phyloP scores from a whole-genome alignment of 2,797 vertebrate species.

The Smutsia gigantea region DNA sequence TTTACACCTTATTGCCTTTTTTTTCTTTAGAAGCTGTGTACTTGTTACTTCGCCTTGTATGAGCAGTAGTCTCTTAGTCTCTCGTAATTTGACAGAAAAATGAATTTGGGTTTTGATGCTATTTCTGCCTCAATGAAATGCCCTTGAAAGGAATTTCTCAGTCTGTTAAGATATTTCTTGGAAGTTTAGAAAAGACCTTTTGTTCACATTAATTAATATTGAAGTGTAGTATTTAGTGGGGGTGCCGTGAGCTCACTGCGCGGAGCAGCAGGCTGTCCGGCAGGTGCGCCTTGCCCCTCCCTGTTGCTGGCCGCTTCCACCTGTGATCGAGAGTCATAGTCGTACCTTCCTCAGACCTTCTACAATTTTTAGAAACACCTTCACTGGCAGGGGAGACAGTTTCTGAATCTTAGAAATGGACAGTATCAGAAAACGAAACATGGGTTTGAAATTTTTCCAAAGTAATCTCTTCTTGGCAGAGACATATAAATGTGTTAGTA shows the following conservation, averaged over 20 bases:
- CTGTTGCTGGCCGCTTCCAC: not conserved
- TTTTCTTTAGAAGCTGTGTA: not conserved
- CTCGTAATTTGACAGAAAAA: conserved; percentile 10
- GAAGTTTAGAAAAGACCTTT: not conserved
- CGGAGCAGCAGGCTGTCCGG: not conserved
- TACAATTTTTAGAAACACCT: not conserved
- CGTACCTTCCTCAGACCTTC: not conserved
- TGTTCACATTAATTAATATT: not conserved
- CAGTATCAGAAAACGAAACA: not conserved
- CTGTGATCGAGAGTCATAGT: not conserved
- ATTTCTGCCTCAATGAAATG: not conserved
- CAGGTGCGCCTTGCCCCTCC: not conserved
- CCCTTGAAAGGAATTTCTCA: conserved; percentile 39
- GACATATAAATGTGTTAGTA: not conserved
- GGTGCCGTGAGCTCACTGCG: not conserved
- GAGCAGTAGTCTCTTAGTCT: not conserved
- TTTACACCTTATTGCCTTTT: not conserved
- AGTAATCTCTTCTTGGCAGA: conserved; percentile 12
- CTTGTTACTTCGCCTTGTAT: not conserved
- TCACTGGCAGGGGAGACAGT: not conserved
- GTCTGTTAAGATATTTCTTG: not conserved
- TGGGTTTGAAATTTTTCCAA: not conserved
- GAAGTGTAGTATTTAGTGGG: not conserved
- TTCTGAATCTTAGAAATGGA: not conserved
- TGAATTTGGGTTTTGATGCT: conserved; percentile 40